Evolutionary conservation across 1,140 invertebrate genomes (phyloP).

Genomic region (Ladona fulva): DNA sequence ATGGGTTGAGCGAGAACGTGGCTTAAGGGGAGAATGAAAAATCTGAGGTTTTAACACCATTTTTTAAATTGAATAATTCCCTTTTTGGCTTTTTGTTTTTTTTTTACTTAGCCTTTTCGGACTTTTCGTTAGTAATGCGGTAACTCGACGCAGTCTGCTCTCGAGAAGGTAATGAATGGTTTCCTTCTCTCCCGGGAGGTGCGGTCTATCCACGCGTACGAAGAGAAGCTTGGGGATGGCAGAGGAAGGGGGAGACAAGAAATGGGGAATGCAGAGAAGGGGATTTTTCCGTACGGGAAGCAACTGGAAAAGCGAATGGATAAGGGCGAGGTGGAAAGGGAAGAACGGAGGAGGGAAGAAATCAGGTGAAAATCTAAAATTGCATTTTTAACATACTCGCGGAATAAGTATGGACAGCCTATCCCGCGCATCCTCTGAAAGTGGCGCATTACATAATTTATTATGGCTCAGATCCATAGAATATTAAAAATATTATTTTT

Average conservation of each 20-base stretch:
- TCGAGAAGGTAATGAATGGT: background rate
- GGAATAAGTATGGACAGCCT: too few relatives aligned
- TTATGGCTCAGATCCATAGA: too few relatives aligned
- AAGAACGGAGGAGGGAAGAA: too few relatives aligned
- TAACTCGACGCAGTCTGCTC: background rate
- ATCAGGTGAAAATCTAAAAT: too few relatives aligned
- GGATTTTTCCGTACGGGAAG: background rate
- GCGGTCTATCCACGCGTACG: background rate
- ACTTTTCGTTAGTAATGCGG: conserved; percentile 1
- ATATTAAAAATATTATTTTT: too few relatives aligned
- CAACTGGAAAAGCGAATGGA: too few relatives aligned
- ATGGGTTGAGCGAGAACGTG: background rate
- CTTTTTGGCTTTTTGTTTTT: background rate
- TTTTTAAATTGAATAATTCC: conserved; percentile 5
- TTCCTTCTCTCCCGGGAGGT: background rate
- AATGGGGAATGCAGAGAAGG: background rate
- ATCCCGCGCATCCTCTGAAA: too few relatives aligned
- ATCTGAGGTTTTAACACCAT: conserved; percentile 2
- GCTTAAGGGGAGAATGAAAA: background rate
- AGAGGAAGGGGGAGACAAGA: background rate
- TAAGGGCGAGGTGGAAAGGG: too few relatives aligned
- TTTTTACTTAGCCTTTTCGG: background rate
- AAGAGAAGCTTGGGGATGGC: background rate
- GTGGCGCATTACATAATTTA: too few relatives aligned
- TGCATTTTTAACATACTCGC: too few relatives aligned